phyloP scores from a whole-genome alignment of 2,888 invertebrate species.

The Orthonevra nobilis region DNA sequence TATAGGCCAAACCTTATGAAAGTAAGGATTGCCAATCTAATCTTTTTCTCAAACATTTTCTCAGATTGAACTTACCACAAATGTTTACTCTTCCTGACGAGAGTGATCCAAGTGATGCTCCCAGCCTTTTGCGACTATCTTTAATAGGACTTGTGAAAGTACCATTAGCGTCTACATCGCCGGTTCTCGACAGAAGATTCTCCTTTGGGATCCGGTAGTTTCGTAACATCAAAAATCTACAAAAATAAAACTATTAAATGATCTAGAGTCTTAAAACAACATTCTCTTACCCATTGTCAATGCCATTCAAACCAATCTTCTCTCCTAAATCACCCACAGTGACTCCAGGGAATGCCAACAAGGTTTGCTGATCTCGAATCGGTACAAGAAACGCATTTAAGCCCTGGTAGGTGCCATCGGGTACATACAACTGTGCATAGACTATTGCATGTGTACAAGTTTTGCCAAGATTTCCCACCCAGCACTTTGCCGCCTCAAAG shows the following conservation, averaged over 20 bases:
- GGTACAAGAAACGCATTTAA: slow-evolving; percentile 94
- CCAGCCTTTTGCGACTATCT: slow-evolving; percentile 91
- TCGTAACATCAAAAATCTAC: slow-evolving; percentile 87
- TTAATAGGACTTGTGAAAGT: slow-evolving; percentile 89
- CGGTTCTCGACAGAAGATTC: slow-evolving; percentile 90
- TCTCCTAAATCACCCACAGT: slow-evolving; percentile 95
- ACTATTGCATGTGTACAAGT: slow-evolving; percentile 92
- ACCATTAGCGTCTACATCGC: slow-evolving; percentile 92
- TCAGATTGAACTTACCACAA: slow-evolving; percentile 76
- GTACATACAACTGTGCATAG: slow-evolving; percentile 92
- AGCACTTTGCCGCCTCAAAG: slow-evolving; percentile 90
- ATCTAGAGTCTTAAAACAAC: too few species aligned
- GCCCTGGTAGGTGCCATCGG: slow-evolving; percentile 90
- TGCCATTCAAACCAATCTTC: slow-evolving; percentile 93
- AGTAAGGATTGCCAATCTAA: slow-evolving; percentile 71
- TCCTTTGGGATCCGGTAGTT: slow-evolving; percentile 90
- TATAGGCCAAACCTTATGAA: slow-evolving; percentile 80
- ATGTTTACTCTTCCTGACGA: slow-evolving; percentile 92
- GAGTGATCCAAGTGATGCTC: slow-evolving; percentile 90
- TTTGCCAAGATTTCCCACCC: slow-evolving; percentile 86
- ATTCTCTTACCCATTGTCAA: slow-evolving; percentile 93
- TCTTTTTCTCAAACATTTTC: neutral
- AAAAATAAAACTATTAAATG: neutral
- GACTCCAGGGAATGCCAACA: slow-evolving; percentile 88
- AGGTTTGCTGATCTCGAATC: slow-evolving; percentile 87